phyloP scores from a whole-genome alignment of 2,888 invertebrate genomes.

The Papilio demoleus region DNA sequence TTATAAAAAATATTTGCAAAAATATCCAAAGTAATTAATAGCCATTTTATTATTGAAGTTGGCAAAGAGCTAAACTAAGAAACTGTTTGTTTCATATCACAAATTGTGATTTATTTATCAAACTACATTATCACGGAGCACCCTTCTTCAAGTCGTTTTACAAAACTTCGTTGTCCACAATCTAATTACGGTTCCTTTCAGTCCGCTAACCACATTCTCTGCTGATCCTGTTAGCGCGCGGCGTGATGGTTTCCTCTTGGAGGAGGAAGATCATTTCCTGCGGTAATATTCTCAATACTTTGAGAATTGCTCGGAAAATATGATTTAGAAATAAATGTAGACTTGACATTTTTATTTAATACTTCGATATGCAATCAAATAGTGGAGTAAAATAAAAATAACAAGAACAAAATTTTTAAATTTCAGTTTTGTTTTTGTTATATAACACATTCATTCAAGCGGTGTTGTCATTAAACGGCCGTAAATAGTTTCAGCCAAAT shows the following conservation, averaged over 20 bases:
- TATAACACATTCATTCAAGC: no score
- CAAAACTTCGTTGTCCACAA: conserved; percentile 13
- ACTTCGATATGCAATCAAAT: background rate
- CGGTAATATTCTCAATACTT: background rate
- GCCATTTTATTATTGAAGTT: no score
- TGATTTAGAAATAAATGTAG: background rate
- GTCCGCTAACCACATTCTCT: conserved; percentile 11
- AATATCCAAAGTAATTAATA: no score
- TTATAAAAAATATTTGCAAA: no score
- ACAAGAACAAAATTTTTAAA: no score
- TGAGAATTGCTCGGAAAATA: background rate
- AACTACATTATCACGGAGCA: background rate
- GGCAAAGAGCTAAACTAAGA: background rate
- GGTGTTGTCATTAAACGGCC: no score
- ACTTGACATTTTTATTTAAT: background rate
- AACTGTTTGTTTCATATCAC: background rate
- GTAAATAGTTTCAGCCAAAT: no score
- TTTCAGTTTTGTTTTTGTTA: no score
- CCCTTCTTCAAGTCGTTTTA: background rate
- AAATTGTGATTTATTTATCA: conserved; percentile 2
- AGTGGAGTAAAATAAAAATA: no score
- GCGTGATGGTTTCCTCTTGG: conserved; percentile 22
- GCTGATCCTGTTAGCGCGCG: conserved; percentile 17
- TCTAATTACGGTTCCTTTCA: conserved; percentile 17
- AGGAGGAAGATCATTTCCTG: background rate